phyloP scores from a whole-genome alignment of 64 coral and sea anemone species.

The Stichodactyla helianthus region DNA sequence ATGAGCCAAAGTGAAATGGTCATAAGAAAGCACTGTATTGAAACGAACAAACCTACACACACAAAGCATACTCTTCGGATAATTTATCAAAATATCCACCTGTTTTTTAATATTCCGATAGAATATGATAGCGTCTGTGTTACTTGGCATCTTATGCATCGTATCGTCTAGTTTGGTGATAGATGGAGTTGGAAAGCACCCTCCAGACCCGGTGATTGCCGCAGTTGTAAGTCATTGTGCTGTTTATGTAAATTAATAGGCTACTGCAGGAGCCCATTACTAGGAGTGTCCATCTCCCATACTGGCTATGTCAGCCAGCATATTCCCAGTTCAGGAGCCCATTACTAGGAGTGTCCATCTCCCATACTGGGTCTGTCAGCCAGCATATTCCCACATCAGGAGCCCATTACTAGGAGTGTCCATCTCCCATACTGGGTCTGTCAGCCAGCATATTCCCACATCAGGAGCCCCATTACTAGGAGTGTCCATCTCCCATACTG shows the following conservation, averaged over 20 bases:
- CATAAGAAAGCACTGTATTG: no score
- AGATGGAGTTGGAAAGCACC: neutral
- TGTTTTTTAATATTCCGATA: neutral
- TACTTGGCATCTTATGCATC: constrained; percentile 19
- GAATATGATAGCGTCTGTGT: constrained; percentile 1
- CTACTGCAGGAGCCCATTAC: neutral
- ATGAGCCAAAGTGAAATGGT: no score
- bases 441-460: neutral
- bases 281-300: neutral
- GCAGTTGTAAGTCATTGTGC: neutral
- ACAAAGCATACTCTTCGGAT: no score
- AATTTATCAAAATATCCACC: no score
- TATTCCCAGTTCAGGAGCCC: neutral
- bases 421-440: neutral
- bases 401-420: neutral
- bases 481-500: no score
- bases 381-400: neutral
- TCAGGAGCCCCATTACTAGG: constrained; percentile 6
- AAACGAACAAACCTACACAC: no score
- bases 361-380: neutral
- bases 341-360: neutral
- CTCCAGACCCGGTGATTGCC: neutral
- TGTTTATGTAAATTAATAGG: neutral
- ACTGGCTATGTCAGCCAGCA: neutral
- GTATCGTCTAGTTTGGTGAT: neutral